Evolutionary conservation across 2,888 invertebrate species (phyloP), one percentile per base, ranked within the genome.

Genomic region (Eristalis intricaria): DNA sequence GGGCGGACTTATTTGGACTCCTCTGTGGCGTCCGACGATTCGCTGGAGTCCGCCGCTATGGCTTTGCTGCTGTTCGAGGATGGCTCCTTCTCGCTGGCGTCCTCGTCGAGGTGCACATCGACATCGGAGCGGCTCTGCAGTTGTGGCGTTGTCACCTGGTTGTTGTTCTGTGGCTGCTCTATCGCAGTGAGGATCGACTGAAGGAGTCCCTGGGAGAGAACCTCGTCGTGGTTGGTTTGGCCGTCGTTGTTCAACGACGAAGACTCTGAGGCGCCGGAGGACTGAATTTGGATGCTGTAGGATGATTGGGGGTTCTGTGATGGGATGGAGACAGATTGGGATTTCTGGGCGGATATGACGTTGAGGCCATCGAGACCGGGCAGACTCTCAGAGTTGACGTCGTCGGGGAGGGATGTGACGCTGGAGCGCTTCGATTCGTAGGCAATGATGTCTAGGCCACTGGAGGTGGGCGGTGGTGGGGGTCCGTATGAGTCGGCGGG

Each of bases 111-210:
- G 19, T 78, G 70, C 4, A 90, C 83, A 4, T 90, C 90, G 64
- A 82, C 82, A 38, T 92, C 92, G 2, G 92, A 90, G 26, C 92
- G 92, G 66, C 89, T 91, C 74, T 92, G 92, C 0, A 91, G 90
- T 29, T 90, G 90, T 50, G 90, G 91, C 61, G 88, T n/a, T 56
- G 69, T 32, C 22, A 22, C 63, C 32, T 82, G 84, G 13, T 75
- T 80, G 77, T 68, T 50, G 66, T 91, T 89, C 64, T 93, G 90
- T 0, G 96, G 96, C 88, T 97, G 96, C 90, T 97, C 97, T 66
- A 97, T 97, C 0, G 97, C 97, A 84, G 96, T 95, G 2, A 97
- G 92, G 77, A 97, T 97, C 71, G 97, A 96, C 91, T 97, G 97
- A 1, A 97, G 92, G 0, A 97, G 93, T 1, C 96, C 97, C 90